Conservation (phyloP, 2,888 invertebrate species). For the Melikaiella ostensackeni region DNA sequence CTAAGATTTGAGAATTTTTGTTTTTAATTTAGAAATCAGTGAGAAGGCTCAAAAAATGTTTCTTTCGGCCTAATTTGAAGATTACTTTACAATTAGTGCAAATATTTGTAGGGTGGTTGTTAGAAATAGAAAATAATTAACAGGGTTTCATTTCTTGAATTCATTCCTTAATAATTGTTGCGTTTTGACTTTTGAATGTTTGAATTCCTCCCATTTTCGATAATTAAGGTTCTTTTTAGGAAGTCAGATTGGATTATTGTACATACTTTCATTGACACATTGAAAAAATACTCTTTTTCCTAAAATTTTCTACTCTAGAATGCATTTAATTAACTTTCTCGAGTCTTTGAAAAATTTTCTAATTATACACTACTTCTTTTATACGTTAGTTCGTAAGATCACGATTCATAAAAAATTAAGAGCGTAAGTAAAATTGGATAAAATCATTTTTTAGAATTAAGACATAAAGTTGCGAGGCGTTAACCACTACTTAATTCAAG, state of each 20-base stretch:
- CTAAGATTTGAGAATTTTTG: slow-evolving; percentile 10
- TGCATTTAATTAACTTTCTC: slow-evolving; percentile 5
- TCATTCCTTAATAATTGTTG: slow-evolving; percentile 18
- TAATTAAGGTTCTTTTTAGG: no score
- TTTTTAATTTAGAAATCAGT: neutral
- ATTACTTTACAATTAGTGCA: slow-evolving; percentile 17
- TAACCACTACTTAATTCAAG: no score
- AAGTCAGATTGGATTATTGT: neutral
- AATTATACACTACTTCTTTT: slow-evolving; percentile 3
- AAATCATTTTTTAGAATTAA: no score
- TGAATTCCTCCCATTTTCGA: no score
- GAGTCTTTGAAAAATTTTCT: neutral
- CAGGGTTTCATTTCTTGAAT: slow-evolving; percentile 9
- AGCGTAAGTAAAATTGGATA: slow-evolving; percentile 9
- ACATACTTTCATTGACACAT: neutral
- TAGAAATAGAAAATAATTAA: slow-evolving; percentile 9
- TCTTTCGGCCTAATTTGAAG: slow-evolving; percentile 5
- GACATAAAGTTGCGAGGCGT: neutral
- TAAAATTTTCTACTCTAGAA: neutral
- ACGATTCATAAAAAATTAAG: neutral
- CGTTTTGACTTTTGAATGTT: slow-evolving; percentile 1
- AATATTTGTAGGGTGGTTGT: slow-evolving; percentile 13
- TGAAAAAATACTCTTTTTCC: neutral
- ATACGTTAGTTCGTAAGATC: neutral
- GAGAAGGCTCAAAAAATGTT: neutral